Conservation (phyloP, 2,113 vertebrate genomes). For the Cettia cetti region DNA sequence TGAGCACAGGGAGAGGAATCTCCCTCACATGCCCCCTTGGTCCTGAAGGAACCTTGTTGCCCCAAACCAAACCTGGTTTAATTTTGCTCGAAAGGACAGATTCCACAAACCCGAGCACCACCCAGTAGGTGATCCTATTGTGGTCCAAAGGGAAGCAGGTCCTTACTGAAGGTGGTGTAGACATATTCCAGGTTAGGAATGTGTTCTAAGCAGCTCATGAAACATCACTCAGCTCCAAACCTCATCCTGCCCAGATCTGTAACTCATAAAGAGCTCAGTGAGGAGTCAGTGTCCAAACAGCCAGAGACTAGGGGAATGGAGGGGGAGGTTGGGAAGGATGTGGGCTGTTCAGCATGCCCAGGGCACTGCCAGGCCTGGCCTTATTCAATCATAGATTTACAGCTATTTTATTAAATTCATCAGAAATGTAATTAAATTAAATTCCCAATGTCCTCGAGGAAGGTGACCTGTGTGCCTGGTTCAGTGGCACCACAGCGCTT, state of each 20-base stretch:
- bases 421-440: neutral
- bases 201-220: neutral
- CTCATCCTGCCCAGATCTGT: neutral
- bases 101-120: neutral
- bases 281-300: neutral
- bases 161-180: neutral
- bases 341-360: neutral
- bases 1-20: neutral
- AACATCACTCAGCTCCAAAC: neutral
- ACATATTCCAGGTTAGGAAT: neutral
- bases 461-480: neutral
- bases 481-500: neutral
- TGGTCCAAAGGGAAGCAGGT: neutral
- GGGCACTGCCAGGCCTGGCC: neutral
- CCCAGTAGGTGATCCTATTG: rapidly evolving
- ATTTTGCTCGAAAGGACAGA: neutral
- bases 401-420: neutral
- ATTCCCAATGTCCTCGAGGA: neutral
- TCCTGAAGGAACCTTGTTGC: neutral
- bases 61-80: neutral
- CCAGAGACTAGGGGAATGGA: too few species aligned
- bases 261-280: neutral
- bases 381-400: neutral
- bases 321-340: rapidly evolving
- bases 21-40: neutral